Percentiles rank a stretch among this genome's conserved stretches.
Conservation (phyloP, 1,140 invertebrate species). For the Phortica variegata region DNA sequence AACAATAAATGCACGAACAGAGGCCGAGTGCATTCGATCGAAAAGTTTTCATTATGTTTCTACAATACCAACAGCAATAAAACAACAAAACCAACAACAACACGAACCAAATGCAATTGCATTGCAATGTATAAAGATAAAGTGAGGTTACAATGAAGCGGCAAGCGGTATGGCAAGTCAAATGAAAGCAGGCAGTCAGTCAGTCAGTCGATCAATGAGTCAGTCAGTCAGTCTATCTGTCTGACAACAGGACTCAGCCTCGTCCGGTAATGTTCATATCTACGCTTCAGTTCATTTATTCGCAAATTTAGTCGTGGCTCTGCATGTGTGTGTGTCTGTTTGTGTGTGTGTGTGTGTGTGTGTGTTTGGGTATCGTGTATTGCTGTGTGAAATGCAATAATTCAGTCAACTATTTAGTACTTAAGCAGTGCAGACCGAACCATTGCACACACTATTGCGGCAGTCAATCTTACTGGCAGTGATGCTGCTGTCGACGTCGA, state of each 20-base stretch:
- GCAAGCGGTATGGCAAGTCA: not conserved
- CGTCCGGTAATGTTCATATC: constrained; percentile 20
- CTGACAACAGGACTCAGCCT: not conserved
- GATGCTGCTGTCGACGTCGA: constrained; percentile 16
- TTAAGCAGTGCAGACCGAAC: constrained; percentile 25
- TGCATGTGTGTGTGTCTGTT: not conserved
- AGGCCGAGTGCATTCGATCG: constrained; percentile 43
- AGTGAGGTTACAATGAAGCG: not conserved
- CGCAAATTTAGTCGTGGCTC: constrained; percentile 12
- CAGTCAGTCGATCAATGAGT: not conserved
- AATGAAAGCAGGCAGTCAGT: not conserved
- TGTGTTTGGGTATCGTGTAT: constrained; percentile 1
- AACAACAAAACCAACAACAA: too few species aligned
- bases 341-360: constrained; percentile 4
- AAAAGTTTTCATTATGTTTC: constrained; percentile 51
- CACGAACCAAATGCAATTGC: too few species aligned
- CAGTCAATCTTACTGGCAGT: too few species aligned
- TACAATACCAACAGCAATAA: constrained; percentile 10
- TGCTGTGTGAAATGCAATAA: constrained; percentile 20
- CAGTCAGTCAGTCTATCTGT: constrained; percentile 10
- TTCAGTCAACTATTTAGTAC: constrained; percentile 50
- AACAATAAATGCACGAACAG: too few species aligned
- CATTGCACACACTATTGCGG: too few species aligned
- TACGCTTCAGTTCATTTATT: constrained; percentile 48
- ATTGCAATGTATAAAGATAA: not conserved